phyloP scores from a whole-genome alignment of 1,140 invertebrate genomes.

The Leguminivora glycinivorella region DNA sequence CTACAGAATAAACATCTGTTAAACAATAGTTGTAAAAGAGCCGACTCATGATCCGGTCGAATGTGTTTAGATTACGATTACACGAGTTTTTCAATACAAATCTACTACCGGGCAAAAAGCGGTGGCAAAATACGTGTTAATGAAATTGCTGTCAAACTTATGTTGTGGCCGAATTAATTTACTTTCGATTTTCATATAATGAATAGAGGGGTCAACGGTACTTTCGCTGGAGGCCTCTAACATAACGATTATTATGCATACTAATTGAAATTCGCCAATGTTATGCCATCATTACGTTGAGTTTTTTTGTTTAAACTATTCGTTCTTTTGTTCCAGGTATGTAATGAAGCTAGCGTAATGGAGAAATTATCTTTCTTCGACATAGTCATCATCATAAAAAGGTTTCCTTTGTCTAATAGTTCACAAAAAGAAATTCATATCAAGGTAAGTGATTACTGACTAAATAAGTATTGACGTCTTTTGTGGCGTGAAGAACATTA shows the following conservation, averaged over 20 bases:
- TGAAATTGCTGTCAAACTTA: constrained; percentile 55
- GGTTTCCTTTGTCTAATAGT: background rate
- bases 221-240: constrained; percentile 55
- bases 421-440: background rate
- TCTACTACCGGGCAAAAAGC: constrained; percentile 18
- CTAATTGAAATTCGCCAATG: constrained; percentile 40
- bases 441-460: background rate
- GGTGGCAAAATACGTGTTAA: constrained; percentile 47
- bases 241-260: constrained; percentile 50
- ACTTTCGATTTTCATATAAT: constrained; percentile 72
- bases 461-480: no score
- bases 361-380: background rate
- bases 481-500: no score
- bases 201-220: constrained; percentile 62
- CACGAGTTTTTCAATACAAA: constrained; percentile 16
- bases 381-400: background rate
- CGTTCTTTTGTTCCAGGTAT: constrained; percentile 55
- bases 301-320: constrained; percentile 36
- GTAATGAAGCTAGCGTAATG: background rate
- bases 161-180: constrained; percentile 65
- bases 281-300: constrained; percentile 46
- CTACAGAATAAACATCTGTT: constrained; percentile 16
- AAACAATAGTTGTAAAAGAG: constrained; percentile 20
- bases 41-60: constrained; percentile 14
- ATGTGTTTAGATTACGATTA: constrained; percentile 19